Percentiles rank a stretch among this genome's conserved stretches.
Conservation (phyloP, 2,113 vertebrate species). For the Triplophysa tibetana region DNA sequence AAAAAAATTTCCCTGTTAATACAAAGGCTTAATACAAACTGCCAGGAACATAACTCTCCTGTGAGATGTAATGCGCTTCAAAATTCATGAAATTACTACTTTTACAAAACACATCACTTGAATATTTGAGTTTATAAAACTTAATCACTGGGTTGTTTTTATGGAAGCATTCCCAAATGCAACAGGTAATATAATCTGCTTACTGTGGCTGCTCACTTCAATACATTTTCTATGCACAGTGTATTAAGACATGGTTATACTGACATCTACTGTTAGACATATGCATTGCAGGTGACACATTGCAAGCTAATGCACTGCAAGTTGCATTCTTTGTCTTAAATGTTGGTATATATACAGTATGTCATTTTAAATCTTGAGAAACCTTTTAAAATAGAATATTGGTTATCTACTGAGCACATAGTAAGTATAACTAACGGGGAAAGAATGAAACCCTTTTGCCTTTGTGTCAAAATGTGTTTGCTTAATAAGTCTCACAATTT, state of each 20-base stretch:
- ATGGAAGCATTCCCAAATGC: background rate
- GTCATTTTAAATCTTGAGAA: no score
- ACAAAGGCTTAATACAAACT: background rate
- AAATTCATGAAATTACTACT: no score
- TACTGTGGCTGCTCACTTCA: background rate
- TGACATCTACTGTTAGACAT: conserved; percentile 44
- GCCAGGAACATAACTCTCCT: background rate
- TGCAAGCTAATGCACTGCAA: no score
- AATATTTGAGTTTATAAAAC: background rate
- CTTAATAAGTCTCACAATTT: no score
- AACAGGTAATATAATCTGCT: background rate
- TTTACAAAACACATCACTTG: background rate
- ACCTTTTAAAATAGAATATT: no score
- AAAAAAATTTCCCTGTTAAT: background rate
- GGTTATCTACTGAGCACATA: no score
- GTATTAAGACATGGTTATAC: background rate
- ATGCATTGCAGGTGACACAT: background rate
- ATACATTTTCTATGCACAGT: background rate
- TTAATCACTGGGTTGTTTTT: background rate
- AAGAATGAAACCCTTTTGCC: no score
- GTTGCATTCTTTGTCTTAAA: no score
- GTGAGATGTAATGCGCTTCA: background rate
- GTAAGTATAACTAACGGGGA: no score
- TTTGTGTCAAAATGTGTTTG: no score
- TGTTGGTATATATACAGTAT: no score